Evolutionary conservation across 2,797 vertebrate genomes (phyloP).

Genomic region (Galago senegalensis): DNA sequence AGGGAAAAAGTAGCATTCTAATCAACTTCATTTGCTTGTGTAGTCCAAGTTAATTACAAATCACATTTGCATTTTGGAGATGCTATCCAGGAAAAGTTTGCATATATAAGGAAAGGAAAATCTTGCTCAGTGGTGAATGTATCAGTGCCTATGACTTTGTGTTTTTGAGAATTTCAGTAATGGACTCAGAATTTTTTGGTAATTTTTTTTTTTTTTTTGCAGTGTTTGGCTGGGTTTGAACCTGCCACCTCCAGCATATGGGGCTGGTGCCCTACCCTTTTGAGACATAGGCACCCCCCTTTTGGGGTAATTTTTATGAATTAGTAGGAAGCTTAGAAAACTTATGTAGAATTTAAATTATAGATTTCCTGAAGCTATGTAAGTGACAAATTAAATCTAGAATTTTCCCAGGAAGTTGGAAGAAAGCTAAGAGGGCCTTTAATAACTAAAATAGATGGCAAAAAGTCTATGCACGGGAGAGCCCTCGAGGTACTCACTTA

Average conservation of each 20-base stretch:
- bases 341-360: neutral
- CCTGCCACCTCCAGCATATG: too few relatives aligned
- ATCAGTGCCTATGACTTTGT: neutral
- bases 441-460: conserved; percentile 33
- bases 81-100: conserved; percentile 7
- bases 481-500: neutral
- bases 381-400: conserved; percentile 5
- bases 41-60: conserved; percentile 16
- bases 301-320: neutral
- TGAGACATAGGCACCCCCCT: neutral
- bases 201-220: neutral
- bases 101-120: conserved; percentile 39
- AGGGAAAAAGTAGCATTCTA: neutral
- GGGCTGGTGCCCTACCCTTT: too few relatives aligned
- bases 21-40: neutral
- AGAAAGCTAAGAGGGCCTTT: neutral
- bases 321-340: conserved; percentile 52
- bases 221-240: too few relatives aligned
- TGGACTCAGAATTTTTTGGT: conserved; percentile 34
- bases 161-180: conserved; percentile 18
- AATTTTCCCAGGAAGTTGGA: conserved; percentile 39
- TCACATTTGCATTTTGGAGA: conserved; percentile 58
- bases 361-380: conserved; percentile 20
- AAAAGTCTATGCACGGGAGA: neutral
- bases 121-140: neutral